A percentile compares a stretch with the other conserved stretches of the same genome.
Conservation (phyloP, 2,113 vertebrate species). For the Siphamia tubifer region DNA sequence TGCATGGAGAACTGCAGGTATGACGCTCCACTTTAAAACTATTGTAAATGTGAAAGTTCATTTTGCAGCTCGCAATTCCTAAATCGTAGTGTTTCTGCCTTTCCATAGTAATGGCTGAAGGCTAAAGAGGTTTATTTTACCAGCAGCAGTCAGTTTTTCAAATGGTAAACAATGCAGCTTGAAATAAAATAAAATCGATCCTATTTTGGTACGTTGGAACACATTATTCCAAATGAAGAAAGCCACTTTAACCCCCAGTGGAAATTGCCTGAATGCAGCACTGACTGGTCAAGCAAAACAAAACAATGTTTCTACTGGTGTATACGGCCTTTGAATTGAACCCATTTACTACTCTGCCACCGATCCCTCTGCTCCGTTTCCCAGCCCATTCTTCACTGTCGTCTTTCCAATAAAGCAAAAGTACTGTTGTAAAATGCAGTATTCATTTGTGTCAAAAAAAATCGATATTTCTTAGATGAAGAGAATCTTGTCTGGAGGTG, state of each 20-base stretch:
- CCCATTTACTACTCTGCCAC: constrained; percentile 47
- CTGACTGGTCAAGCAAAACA: constrained; percentile 15
- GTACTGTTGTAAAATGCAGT: background rate
- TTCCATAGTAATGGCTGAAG: too few species aligned
- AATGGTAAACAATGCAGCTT: background rate
- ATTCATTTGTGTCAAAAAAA: background rate
- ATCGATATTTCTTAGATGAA: background rate
- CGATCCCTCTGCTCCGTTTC: constrained; percentile 19
- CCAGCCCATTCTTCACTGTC: constrained; percentile 19
- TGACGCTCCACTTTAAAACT: background rate
- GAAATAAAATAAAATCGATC: background rate
- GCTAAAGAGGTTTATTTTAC: background rate
- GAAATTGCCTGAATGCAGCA: constrained; percentile 13
- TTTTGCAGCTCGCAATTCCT: background rate
- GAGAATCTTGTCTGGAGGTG: background rate
- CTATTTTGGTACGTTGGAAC: background rate
- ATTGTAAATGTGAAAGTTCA: background rate
- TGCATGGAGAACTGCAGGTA: constrained; percentile 98
- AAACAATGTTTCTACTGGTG: constrained; percentile 13
- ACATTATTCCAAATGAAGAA: constrained; percentile 6
- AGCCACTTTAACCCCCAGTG: constrained; percentile 7
- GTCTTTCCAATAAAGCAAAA: constrained; percentile 18
- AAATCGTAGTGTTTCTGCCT: background rate
- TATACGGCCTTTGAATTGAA: constrained; percentile 18
- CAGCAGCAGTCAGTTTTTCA: background rate